Evolutionary conservation across 1,140 invertebrate species (phyloP), one percentile per base, ranked within the genome.

Genomic region (Bombyx mandarina): DNA sequence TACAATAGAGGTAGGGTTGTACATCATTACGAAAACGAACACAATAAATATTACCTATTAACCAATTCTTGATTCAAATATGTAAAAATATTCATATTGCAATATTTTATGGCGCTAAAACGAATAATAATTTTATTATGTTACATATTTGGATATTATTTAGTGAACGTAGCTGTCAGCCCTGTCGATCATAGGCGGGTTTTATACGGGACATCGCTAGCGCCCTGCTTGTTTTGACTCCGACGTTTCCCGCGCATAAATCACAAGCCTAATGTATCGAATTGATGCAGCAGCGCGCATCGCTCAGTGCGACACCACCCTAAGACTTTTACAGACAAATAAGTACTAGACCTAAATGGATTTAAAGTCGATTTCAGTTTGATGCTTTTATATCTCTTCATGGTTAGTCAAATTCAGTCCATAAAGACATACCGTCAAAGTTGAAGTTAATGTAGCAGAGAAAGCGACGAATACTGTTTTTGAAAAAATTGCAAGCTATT

Each of bases 211-310:
- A 35, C 26, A 1, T 35, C 47, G 57, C 56, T 55, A 42, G 59
- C 57, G 63, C 72, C 71, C 71, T 62, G 70, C 68, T 64, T 86
- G 84, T 87, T 85, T 77, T 85, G 82, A 87, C 78, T 83, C 65
- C 62, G 68, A 57, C 68, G 75, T 66, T 80, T 85, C 77, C 81
- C 78, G 73, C 64, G 65, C 67, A 82, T 87, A 85, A 80, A 87
- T 87, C 84, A 87, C 82, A 71, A 69, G 78, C 65, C 72, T 87
- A 87, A 87, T 87, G 84, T 85, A 84, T 81, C 83, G 79, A 81
- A 73, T 76, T 79, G 73, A 78, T 67, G 73, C 65, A 73, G 63
- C 69, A 61, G 66, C 75, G 60, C 60, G 58, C 50, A 9, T 47
- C 46, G 44, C 47, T 46, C 54, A 71, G 72, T 78, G 72, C 68